phyloP scores from a whole-genome alignment of 2,797 vertebrate species.

The Onychomys arenicola region DNA sequence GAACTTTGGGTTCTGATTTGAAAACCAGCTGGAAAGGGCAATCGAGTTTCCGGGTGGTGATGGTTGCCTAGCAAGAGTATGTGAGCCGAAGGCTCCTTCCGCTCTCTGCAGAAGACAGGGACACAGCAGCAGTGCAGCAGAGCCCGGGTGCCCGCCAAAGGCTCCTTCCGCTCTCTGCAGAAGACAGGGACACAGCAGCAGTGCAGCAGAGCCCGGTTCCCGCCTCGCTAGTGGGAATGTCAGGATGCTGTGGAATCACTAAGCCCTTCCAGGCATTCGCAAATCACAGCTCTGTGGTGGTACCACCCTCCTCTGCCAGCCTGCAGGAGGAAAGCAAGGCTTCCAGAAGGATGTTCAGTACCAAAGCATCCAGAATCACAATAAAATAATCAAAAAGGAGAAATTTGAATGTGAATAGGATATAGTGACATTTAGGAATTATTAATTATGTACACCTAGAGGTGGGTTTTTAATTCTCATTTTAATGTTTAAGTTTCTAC shows the following conservation, averaged over 20 bases:
- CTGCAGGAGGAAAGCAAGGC: no score
- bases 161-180: no score
- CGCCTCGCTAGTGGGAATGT: no score
- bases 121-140: not conserved
- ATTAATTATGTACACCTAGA: not conserved
- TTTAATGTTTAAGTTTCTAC: not conserved
- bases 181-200: no score
- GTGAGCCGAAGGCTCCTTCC: not conserved
- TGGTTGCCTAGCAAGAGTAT: not conserved
- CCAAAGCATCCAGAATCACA: not conserved
- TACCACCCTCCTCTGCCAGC: not conserved
- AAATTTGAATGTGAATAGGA: not conserved
- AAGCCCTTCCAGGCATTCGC: not conserved
- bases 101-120: not conserved
- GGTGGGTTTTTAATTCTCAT: not conserved
- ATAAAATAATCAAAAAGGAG: not conserved
- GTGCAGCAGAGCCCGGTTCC: no score
- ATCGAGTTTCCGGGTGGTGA: not conserved
- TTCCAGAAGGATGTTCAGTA: not conserved
- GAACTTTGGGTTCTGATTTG: slow-evolving; percentile 8
- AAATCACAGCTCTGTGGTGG: not conserved
- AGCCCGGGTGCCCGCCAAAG: no score
- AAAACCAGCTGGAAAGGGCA: not conserved
- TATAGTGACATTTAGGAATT: not conserved
- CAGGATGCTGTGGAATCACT: not conserved